Percentiles rank a stretch among this genome's conserved stretches.
These are phyloP conservation scores for Pseudoips prasinana DNA, from an alignment of 2,888 invertebrate species.

Conservation along the genomic window DNA sequence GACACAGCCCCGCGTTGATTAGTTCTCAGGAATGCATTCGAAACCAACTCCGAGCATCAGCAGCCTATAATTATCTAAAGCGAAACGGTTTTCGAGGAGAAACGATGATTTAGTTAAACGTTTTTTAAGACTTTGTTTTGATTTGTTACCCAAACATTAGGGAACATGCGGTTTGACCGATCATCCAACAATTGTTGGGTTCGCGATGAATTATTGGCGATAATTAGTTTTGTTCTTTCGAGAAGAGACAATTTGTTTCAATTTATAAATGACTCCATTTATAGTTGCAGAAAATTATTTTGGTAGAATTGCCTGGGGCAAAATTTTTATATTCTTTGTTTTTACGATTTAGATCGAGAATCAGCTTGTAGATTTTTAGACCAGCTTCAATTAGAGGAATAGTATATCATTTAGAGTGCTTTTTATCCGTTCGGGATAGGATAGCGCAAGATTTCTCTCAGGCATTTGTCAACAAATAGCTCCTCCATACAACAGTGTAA, in stretches of 20 bases:
- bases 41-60: slow-evolving; percentile 47
- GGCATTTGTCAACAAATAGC: too few relatives aligned
- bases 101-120: slow-evolving; percentile 78
- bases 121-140: slow-evolving; percentile 71
- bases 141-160: slow-evolving; percentile 72
- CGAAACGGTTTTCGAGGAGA: slow-evolving; percentile 69
- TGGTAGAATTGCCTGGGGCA: background rate
- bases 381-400: too few relatives aligned
- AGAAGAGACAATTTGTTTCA: slow-evolving; percentile 12
- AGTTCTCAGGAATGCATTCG: slow-evolving; percentile 56
- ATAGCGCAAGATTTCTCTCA: too few relatives aligned
- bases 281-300: slow-evolving; percentile 2
- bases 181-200: slow-evolving; percentile 27
- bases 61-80: slow-evolving; percentile 78
- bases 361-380: too few relatives aligned
- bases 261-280: slow-evolving; percentile 6
- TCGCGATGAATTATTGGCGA: slow-evolving; percentile 19
- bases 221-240: slow-evolving; percentile 12
- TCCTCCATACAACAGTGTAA: too few relatives aligned
- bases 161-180: slow-evolving; percentile 37
- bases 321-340: too few relatives aligned
- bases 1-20: slow-evolving; percentile 50
- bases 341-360: too few relatives aligned
- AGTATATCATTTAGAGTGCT: too few relatives aligned
- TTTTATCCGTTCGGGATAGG: too few relatives aligned